Evolutionary conservation across 2,113 vertebrate species (phyloP).

Genomic region (Salvelinus sp.): DNA sequence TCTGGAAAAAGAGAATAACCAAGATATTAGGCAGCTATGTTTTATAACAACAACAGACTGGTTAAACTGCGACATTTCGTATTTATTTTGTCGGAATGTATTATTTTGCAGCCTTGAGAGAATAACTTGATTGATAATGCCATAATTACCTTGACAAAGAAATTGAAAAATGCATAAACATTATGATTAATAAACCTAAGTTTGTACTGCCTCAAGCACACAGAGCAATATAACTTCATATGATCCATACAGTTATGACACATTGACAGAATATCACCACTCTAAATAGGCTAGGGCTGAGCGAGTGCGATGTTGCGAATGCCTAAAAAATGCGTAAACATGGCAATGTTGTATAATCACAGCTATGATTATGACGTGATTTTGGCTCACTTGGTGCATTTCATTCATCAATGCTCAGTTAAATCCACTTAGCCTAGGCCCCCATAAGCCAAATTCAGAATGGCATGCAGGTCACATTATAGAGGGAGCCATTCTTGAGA

Average conservation of each 20-base stretch:
- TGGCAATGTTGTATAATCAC: neutral
- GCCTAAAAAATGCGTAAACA: neutral
- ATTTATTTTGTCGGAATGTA: neutral
- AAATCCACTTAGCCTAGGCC: neutral
- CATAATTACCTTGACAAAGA: neutral
- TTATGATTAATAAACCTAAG: neutral
- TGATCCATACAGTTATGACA: neutral
- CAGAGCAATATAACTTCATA: neutral
- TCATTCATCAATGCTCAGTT: neutral
- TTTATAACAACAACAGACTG: no score
- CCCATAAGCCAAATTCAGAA: neutral
- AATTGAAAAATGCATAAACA: neutral
- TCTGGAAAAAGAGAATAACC: conserved; percentile 63
- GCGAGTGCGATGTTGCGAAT: neutral
- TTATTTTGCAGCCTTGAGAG: neutral
- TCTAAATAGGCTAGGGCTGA: no score
- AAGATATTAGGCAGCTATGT: conserved; percentile 16
- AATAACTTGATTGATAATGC: neutral
- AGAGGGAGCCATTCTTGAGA: neutral
- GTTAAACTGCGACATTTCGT: neutral
- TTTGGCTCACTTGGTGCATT: conserved; percentile 3
- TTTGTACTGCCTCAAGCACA: neutral
- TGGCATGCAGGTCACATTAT: conserved; percentile 2
- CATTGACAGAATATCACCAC: neutral
- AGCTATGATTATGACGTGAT: neutral